Conservation (phyloP, 2,797 vertebrate species). For the Aotus griseimembra region DNA sequence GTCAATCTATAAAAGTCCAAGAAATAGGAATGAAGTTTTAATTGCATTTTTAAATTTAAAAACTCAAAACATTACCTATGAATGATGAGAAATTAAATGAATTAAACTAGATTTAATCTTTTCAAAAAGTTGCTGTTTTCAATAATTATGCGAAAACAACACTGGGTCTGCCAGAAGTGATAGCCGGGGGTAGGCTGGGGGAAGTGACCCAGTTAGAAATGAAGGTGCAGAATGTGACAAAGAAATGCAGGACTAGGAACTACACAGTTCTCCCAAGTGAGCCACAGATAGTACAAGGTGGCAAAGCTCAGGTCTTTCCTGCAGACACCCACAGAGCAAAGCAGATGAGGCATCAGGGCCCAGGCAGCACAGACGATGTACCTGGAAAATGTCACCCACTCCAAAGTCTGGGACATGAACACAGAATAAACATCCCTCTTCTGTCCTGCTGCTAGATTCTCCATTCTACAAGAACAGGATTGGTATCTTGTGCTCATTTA, state of each 20-base stretch:
- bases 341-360: background rate
- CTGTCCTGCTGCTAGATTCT: background rate
- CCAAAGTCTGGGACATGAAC: background rate
- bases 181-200: fast-evolving
- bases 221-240: background rate
- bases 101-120: background rate
- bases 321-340: background rate
- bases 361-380: background rate
- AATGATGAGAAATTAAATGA: background rate
- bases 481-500: too few relatives aligned
- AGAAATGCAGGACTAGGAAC: background rate
- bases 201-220: background rate
- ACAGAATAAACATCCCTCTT: background rate
- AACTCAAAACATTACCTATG: background rate
- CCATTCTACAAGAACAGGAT: too few relatives aligned
- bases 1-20: background rate
- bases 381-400: background rate
- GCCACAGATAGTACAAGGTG: fast-evolving
- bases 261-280: background rate
- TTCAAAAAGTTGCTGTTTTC: background rate
- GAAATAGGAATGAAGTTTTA: background rate
- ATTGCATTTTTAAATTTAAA: background rate
- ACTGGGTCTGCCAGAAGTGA: background rate
- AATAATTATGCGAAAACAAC: background rate
- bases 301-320: background rate